Conservation (phyloP, 2,888 invertebrate species). For the Hypsopygia costalis region DNA sequence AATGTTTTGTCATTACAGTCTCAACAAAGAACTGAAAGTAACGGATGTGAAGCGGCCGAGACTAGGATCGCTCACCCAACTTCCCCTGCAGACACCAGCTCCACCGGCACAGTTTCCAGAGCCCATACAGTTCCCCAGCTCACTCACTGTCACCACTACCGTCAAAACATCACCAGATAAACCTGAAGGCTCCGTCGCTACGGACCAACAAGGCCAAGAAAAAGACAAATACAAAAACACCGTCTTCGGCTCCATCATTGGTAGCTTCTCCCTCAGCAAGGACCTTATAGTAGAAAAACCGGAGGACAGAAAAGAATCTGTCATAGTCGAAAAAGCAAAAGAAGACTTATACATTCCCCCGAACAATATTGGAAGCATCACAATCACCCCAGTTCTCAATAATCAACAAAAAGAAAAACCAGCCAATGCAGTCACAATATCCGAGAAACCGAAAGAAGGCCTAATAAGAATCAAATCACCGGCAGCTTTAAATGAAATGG, state of each 20-base stretch:
- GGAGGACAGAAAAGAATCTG: constrained; percentile 35
- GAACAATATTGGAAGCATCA: constrained; percentile 68
- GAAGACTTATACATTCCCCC: constrained; percentile 61
- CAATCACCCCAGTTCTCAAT: constrained; percentile 63
- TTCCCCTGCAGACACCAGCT: constrained; percentile 16
- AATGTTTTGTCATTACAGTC: constrained; percentile 45
- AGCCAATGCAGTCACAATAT: constrained; percentile 16
- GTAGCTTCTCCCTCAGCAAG: constrained; percentile 45
- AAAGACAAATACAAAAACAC: constrained; percentile 35
- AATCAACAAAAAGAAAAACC: constrained; percentile 43
- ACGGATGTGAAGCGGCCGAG: constrained; percentile 56
- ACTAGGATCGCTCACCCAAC: constrained; percentile 38
- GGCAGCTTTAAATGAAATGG: constrained; percentile 67
- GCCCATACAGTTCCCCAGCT: constrained; percentile 65
- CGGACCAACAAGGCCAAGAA: too few relatives aligned
- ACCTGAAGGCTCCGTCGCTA: constrained; percentile 23
- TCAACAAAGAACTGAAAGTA: constrained; percentile 61
- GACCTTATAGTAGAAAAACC: constrained; percentile 52
- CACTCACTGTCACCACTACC: constrained; percentile 65
- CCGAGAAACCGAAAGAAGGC: constrained; percentile 40
- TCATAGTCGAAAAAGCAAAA: constrained; percentile 42
- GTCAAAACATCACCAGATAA: constrained; percentile 32
- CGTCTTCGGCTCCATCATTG: constrained; percentile 41
- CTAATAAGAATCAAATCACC: constrained; percentile 68
- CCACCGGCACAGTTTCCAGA: constrained; percentile 37